Conservation (phyloP, 2,113 vertebrate genomes). For the Pollachius pollachius region DNA sequence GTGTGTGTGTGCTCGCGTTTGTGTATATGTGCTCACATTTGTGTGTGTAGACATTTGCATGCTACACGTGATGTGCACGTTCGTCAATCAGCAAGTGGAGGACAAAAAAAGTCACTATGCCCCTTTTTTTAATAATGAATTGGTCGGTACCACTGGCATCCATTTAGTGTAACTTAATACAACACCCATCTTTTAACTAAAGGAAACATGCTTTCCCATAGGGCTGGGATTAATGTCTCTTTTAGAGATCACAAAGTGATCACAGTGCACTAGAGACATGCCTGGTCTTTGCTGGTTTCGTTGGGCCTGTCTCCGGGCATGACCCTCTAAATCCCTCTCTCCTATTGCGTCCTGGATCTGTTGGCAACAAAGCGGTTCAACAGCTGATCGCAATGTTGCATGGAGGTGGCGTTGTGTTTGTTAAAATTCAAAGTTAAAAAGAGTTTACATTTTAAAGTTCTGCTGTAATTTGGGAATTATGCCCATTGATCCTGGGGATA, state of each 20-base stretch:
- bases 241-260: not conserved
- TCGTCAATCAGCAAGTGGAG: too few relatives aligned
- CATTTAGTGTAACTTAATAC: not conserved
- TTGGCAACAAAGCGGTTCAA: too few relatives aligned
- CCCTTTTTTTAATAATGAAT: too few relatives aligned
- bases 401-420: too few relatives aligned
- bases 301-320: too few relatives aligned
- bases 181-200: not conserved
- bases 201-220: not conserved
- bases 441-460: too few relatives aligned
- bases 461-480: constrained; percentile 46
- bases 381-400: too few relatives aligned
- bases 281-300: not conserved
- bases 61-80: not conserved
- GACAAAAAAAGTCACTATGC: too few relatives aligned
- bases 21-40: not conserved
- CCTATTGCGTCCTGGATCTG: too few relatives aligned
- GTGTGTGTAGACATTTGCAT: not conserved
- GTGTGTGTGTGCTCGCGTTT: not conserved
- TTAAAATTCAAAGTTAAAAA: too few relatives aligned
- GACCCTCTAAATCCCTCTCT: too few relatives aligned
- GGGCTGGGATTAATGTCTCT: not conserved
- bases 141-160: too few relatives aligned
- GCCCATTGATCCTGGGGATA: constrained; percentile 53
- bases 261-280: not conserved